Evolutionary conservation across 2,113 vertebrate species (phyloP).

Genomic region (Gopherus flavomarginatus): DNA sequence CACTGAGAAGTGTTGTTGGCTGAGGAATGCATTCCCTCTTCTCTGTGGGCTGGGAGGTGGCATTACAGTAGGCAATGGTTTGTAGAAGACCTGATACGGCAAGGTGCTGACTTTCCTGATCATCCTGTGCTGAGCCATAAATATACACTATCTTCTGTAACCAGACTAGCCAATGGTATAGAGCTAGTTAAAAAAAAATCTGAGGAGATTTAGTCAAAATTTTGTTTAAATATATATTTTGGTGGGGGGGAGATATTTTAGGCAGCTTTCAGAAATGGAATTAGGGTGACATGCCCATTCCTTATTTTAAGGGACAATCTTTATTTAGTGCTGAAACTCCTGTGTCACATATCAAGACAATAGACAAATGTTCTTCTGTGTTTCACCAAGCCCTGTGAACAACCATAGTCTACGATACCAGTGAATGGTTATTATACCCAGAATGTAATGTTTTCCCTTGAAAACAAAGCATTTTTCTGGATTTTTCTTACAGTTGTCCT

Average conservation of each 20-base stretch:
- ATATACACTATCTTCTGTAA: not conserved
- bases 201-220: fast-evolving
- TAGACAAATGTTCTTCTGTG: not conserved
- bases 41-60: not conserved
- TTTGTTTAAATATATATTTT: not conserved
- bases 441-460: not conserved
- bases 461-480: not conserved
- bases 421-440: not conserved
- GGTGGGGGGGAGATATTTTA: not conserved
- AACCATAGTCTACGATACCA: not conserved
- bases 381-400: not conserved
- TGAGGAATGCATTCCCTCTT: not conserved
- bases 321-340: not conserved
- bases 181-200: not conserved
- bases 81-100: not conserved
- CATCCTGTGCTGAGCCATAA: not conserved
- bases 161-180: not conserved
- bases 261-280: not conserved
- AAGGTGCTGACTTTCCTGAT: not conserved
- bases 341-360: not conserved
- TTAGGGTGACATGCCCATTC: not conserved
- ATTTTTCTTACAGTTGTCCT: not conserved
- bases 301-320: not conserved
- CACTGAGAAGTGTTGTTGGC: not conserved
- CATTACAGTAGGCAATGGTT: not conserved